Evolutionary conservation across 2,888 invertebrate genomes (phyloP), one percentile per base, ranked within the genome.

Genomic region (Reticulitermes lucifugus): DNA sequence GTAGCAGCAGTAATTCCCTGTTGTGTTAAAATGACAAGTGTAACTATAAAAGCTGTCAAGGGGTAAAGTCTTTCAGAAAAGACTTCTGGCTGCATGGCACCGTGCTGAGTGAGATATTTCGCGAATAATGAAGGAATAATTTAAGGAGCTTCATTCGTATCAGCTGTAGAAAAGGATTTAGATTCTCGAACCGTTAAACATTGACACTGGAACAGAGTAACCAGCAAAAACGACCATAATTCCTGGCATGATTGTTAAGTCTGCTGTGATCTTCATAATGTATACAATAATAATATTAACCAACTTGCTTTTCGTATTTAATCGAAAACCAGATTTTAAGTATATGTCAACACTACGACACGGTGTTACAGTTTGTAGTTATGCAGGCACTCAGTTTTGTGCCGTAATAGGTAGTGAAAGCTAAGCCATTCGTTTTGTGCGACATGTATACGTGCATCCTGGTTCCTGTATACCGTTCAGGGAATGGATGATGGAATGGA

Each of bases 61-160:
- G 65, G 81, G 65, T 65, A 43, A 81, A 60, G 41, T 59, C 80
- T 65, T 65, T 65, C 59, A 9, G 29, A 14, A 59, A 59, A 35
- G 35, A 25, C 10, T 29, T n/a, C 43, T 65, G 55, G 81, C 81
- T 65, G 70, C 70, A 59, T 46, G n/a, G n/a, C 4, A 77, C 35
- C 35, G 77, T 43, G 21, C 5, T 77, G 46, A 2, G n/a, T n/a
- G 46, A 46, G 46, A n/a, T 43, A 22, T 43, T n/a, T 2, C 25
- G 3, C 21, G n/a, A 43, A 77, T 51, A 77, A 46, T 77, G 9
- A 51, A 46, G 46, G 10, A 46, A 12, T 46, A 46, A 46, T 14
- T n/a, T 77, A 77, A 46, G 41, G 14, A 77, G 22, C 46, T 43
- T 43, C 35, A 75, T 75, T 75, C 22, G 35, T 35, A 4, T 35